Evolutionary conservation across 2,888 invertebrate species (phyloP), one percentile per base, ranked within the genome.

Genomic region (Lydus trimaculatus): DNA sequence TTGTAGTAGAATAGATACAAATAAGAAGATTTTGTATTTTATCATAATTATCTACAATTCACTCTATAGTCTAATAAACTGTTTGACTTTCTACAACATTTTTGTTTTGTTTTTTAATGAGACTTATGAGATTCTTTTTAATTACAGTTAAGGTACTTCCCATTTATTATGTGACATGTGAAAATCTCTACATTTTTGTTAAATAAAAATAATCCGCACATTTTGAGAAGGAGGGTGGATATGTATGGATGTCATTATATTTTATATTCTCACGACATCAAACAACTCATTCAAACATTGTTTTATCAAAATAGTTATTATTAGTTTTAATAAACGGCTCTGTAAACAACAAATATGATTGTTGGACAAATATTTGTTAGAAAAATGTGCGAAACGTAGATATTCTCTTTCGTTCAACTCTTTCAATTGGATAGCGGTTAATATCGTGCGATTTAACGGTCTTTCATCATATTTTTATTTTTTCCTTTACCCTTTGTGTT

Each of bases 161-260:
- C 5, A 43, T 43, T 43, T 43, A 43, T 43, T 43, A 43, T 17
- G 6, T 17, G n/a, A 43, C 17, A 43, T 48, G 48, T 48, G 20
- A 48, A 20, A 48, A 0, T 48, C 20, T 48, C 17, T 48, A 9
- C 6, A 20, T 13, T 2, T 13, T 13, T 8, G 9, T 5, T 31
- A 6, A 3, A 36, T 1, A 15, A 15, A 13, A 36, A 13, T 15
- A 15, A 66, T 66, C 59, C 58, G 64, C n/a, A n/a, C n/a, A 68
- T 17, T 69, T 70, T 67, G 72, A 71, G 72, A 72, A 72, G 68
- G 71, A 71, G 69, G 64, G 70, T 71, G 72, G 72, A 71, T 68
- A 72, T 63, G 66, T 6, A n/a, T n/a, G n/a, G n/a, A n/a, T 36
- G 6, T 36, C 15, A 36, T 36, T 36, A 15, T 36, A 43, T 43